Conservation (phyloP, 2,888 invertebrate genomes). For the Tipula lateralis region DNA sequence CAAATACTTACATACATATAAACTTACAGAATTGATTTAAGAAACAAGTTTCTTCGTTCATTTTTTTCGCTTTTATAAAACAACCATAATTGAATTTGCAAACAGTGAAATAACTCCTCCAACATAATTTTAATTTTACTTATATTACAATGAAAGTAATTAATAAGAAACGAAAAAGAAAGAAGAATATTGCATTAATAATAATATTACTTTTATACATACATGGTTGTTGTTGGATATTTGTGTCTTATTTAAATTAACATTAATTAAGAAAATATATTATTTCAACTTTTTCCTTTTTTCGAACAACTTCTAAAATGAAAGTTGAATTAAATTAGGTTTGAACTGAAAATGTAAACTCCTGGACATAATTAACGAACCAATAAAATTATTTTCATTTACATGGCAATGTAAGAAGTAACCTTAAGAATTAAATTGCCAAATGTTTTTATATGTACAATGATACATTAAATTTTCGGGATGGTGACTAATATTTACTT, state of each 20-base stretch:
- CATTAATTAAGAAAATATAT: slow-evolving; percentile 19
- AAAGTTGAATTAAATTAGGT: slow-evolving; percentile 9
- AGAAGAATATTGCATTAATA: slow-evolving; percentile 11
- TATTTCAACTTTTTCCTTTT: slow-evolving; percentile 19
- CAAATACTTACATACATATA: not conserved
- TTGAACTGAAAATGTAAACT: not conserved
- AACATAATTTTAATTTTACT: slow-evolving; percentile 19
- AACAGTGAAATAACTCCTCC: slow-evolving; percentile 19
- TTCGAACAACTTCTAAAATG: not conserved
- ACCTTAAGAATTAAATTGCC: too few species aligned
- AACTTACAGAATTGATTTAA: not conserved
- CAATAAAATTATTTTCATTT: too few species aligned
- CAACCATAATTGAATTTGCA: not conserved
- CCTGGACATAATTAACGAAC: too few species aligned
- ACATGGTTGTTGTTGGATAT: not conserved
- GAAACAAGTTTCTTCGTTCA: not conserved
- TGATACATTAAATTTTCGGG: too few species aligned
- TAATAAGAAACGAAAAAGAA: slow-evolving; percentile 1
- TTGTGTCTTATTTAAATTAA: slow-evolving; percentile 2
- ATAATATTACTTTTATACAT: not conserved
- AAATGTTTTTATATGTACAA: too few species aligned
- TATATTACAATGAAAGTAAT: not conserved
- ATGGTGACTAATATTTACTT: too few species aligned
- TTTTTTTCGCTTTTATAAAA: not conserved
- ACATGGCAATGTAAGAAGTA: too few species aligned